Conservation (phyloP, 2,888 invertebrate species). For the Netelia virgata region DNA sequence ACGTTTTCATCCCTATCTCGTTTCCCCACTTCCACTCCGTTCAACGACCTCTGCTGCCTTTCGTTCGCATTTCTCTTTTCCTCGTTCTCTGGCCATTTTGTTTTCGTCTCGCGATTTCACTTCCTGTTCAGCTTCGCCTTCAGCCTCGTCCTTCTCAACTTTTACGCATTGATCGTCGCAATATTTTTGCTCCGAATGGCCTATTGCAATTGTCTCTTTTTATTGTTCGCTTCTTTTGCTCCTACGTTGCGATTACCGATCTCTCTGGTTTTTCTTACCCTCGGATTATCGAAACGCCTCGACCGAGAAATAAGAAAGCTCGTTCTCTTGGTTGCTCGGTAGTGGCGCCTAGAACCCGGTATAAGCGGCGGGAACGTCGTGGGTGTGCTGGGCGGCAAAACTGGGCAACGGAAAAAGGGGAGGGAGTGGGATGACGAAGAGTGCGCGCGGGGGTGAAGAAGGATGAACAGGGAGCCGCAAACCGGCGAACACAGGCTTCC, state of each 20-base stretch:
- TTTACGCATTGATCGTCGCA: too few species aligned
- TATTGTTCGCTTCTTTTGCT: background rate
- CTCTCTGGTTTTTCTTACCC: background rate
- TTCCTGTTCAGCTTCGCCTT: too few species aligned
- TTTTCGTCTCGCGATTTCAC: too few species aligned
- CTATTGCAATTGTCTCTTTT: background rate
- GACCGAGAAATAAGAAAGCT: background rate
- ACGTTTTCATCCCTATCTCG: background rate
- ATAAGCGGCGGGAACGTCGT: background rate
- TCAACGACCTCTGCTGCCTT: background rate
- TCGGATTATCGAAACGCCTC: background rate
- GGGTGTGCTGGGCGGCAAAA: slow-evolving; percentile 36
- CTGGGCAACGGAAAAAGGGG: slow-evolving; percentile 16
- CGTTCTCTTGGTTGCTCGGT: background rate
- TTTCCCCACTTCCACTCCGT: background rate
- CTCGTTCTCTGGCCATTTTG: background rate
- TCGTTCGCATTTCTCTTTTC: background rate
- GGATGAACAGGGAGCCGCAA: slow-evolving; percentile 55
- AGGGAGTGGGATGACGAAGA: slow-evolving; percentile 12
- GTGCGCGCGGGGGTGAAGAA: slow-evolving; percentile 42
- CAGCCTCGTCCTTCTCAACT: too few species aligned
- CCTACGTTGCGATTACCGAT: background rate
- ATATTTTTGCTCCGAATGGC: too few species aligned
- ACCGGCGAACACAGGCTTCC: slow-evolving; percentile 71
- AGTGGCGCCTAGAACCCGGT: background rate